Evolutionary conservation across 2,888 invertebrate genomes (phyloP), one percentile per base, ranked within the genome.

Genomic region (Tinea semifulvella): DNA sequence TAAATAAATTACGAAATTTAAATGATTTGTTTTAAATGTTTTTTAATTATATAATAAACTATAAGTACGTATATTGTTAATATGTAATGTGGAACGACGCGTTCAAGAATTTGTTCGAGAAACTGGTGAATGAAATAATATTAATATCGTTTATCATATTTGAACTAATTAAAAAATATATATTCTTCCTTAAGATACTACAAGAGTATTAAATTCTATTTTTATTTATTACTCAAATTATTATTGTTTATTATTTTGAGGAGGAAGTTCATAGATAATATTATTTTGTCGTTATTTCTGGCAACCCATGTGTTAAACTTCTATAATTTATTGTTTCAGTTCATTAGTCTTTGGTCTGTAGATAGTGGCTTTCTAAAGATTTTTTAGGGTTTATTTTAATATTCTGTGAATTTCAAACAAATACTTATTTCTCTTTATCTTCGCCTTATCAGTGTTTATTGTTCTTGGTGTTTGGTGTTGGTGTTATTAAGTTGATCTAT

Each of bases 331-430:
- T 31, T 31, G 11, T 6, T 14, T 6, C 11, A 31, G 14, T 31
- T 31, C 31, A 14, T 11, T 31, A 20, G n/a, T 38, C 22, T 20
- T 36, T 43, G 46, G 46, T 43, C 35, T 43, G 44, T 43, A 64
- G 71, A 76, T 74, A 77, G 74, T 76, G 57, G 79, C 76, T 79
- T 76, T 79, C 77, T 76, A 75, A 65, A 68, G 53, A 57, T 58
- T 69, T 71, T 67, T 11, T 11, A 5, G 11, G 11, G 22, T 8
- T 40, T 22, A 8, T 17, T 14, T 13, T 7, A 20, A 2, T 17
- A 22, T 40, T 40, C 13, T 27, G 18, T 28, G 11, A 43, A 28
- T 27, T 43, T 43, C 8, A 17, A 36, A 18, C n/a, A 18, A 18
- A 18, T 7, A n/a, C 13, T 31, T 31, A 2, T 3, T 14, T 31